Conservation (phyloP, 2,113 vertebrate species). For the Lichenostomus cassidix region DNA sequence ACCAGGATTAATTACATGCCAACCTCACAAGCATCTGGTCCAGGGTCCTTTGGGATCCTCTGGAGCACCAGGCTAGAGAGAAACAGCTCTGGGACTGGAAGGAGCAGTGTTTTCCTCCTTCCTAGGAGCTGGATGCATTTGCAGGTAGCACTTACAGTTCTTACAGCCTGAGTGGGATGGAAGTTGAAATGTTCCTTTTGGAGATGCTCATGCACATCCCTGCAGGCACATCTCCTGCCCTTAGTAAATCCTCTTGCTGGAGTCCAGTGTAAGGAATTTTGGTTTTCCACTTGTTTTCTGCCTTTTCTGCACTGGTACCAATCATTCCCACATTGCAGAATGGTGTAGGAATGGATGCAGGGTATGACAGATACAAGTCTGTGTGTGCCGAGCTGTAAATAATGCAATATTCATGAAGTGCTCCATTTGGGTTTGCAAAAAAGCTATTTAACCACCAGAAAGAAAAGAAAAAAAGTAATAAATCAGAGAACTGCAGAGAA, state of each 20-base stretch:
- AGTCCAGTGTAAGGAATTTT: neutral
- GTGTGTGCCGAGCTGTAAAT: neutral
- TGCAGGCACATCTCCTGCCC: neutral
- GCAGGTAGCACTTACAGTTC: neutral
- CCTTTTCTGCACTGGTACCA: neutral
- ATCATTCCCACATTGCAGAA: neutral
- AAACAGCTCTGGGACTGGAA: neutral
- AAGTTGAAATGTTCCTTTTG: neutral
- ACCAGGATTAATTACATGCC: neutral
- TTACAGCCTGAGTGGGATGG: neutral
- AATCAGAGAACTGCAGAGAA: neutral
- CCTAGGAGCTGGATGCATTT: neutral
- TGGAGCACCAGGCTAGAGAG: neutral
- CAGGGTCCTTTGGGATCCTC: neutral
- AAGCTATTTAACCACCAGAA: neutral
- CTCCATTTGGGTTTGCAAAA: conserved; percentile 17
- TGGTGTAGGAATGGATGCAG: neutral
- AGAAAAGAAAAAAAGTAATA: no score
- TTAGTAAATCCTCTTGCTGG: neutral
- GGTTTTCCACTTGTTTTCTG: neutral
- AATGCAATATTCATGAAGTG: conserved; percentile 41
- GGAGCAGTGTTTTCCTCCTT: neutral
- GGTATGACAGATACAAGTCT: neutral
- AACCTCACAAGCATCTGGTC: neutral
- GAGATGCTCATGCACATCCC: neutral